A percentile compares a stretch with the other conserved stretches of the same genome.
These are phyloP conservation scores for Acanthiza pusilla DNA, from an alignment of 2,797 vertebrate species.

Conservation along the genomic window DNA sequence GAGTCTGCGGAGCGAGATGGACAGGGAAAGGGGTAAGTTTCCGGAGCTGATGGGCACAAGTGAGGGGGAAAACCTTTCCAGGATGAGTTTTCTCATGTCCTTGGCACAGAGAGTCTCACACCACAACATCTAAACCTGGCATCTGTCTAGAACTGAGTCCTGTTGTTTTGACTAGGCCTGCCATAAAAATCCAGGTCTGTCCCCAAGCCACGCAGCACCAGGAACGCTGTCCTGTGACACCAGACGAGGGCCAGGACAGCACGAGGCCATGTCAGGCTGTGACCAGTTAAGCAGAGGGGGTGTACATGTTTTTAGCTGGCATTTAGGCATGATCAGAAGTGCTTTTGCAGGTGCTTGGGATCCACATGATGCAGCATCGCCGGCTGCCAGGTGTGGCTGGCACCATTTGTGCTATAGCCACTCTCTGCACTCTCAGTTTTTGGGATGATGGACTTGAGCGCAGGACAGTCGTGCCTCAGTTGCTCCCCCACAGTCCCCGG, in stretches of 20 bases:
- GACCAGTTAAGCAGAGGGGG: not conserved
- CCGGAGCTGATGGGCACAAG: not conserved
- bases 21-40: not conserved
- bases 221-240: not conserved
- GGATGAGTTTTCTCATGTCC: not conserved
- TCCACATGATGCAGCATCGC: fast-evolving
- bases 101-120: not conserved
- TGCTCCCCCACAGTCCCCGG: fast-evolving
- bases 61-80: not conserved
- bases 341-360: not conserved
- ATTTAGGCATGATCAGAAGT: not conserved
- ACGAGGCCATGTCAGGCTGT: not conserved
- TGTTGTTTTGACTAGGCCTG: not conserved
- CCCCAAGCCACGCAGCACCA: not conserved
- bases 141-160: not conserved
- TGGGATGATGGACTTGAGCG: not conserved
- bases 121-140: not conserved
- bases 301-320: fast-evolving
- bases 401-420: fast-evolving
- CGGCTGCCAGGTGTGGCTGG: not conserved
- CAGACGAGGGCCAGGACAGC: fast-evolving
- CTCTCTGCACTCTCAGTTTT: not conserved
- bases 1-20: not conserved
- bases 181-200: not conserved
- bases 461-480: not conserved